Evolutionary conservation across 1,140 invertebrate species (phyloP).

Genomic region (Dendrolimus punctatus): DNA sequence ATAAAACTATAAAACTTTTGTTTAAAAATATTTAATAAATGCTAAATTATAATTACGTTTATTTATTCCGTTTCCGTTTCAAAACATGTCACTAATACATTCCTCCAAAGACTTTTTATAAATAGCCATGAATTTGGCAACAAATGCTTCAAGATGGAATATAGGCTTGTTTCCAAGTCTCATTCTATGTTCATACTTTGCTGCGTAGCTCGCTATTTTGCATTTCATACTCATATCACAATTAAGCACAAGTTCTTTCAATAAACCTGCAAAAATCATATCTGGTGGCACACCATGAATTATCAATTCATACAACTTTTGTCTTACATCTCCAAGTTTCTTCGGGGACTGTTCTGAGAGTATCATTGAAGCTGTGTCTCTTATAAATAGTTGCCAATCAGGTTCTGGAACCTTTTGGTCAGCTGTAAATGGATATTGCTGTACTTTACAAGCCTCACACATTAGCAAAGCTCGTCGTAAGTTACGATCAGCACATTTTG

Average conservation of each 20-base stretch:
- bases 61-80: slow-evolving; percentile 6
- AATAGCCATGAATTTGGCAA: slow-evolving; percentile 95
- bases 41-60: neutral
- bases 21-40: too few relatives aligned
- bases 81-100: slow-evolving; percentile 61
- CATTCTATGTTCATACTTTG: slow-evolving; percentile 92
- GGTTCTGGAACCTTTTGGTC: slow-evolving; percentile 89
- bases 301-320: slow-evolving; percentile 93
- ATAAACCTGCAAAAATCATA: slow-evolving; percentile 92
- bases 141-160: slow-evolving; percentile 97
- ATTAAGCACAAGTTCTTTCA: slow-evolving; percentile 89
- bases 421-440: slow-evolving; percentile 90
- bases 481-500: slow-evolving; percentile 89
- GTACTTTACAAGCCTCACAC: slow-evolving; percentile 94
- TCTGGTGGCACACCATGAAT: slow-evolving; percentile 95
- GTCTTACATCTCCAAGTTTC: slow-evolving; percentile 88
- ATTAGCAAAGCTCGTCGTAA: slow-evolving; percentile 94
- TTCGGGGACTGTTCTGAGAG: slow-evolving; percentile 90
- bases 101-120: slow-evolving; percentile 90
- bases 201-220: slow-evolving; percentile 87
- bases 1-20: too few relatives aligned
- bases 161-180: slow-evolving; percentile 94
- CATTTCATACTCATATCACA: slow-evolving; percentile 93
- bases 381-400: slow-evolving; percentile 95
- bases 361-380: slow-evolving; percentile 91